A percentile compares a stretch with the other conserved stretches of the same genome.
Conservation (phyloP, 2,113 vertebrate species). For the Lycaon pictus region DNA sequence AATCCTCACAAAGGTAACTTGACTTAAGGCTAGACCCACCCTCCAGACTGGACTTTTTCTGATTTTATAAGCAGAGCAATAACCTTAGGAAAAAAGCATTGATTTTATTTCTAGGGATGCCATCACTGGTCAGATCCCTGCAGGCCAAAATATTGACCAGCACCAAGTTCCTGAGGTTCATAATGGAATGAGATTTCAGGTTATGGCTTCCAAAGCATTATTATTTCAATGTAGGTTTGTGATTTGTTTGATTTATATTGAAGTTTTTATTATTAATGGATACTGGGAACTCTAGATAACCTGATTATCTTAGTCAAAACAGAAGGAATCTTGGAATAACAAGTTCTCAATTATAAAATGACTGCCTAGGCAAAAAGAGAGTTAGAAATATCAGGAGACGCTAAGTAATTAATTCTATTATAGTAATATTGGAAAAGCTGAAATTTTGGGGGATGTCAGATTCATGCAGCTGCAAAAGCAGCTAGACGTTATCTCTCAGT, state of each 20-base stretch:
- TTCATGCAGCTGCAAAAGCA: not conserved
- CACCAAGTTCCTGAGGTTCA: not conserved
- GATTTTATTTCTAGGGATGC: not conserved
- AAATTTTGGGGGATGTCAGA: not conserved
- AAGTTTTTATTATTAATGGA: not conserved
- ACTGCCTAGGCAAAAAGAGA: slow-evolving; percentile 8
- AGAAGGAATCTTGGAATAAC: slow-evolving; percentile 34
- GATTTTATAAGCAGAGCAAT: not conserved
- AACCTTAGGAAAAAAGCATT: not conserved
- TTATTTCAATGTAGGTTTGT: not conserved
- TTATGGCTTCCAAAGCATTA: not conserved
- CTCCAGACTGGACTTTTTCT: not conserved
- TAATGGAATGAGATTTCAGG: not conserved
- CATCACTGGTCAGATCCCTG: not conserved
- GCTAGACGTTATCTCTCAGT: not conserved
- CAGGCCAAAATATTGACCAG: not conserved
- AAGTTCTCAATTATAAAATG: slow-evolving; percentile 31
- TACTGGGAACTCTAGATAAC: not conserved
- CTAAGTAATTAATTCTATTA: not conserved
- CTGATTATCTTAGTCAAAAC: not conserved
- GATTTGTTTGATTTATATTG: slow-evolving; percentile 28
- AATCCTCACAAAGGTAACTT: not conserved
- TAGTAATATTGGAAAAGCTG: not conserved
- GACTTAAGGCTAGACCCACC: not conserved
- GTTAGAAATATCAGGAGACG: slow-evolving; percentile 22